Conservation (phyloP, 2,888 invertebrate species). For the Drosophila mercatorum region DNA sequence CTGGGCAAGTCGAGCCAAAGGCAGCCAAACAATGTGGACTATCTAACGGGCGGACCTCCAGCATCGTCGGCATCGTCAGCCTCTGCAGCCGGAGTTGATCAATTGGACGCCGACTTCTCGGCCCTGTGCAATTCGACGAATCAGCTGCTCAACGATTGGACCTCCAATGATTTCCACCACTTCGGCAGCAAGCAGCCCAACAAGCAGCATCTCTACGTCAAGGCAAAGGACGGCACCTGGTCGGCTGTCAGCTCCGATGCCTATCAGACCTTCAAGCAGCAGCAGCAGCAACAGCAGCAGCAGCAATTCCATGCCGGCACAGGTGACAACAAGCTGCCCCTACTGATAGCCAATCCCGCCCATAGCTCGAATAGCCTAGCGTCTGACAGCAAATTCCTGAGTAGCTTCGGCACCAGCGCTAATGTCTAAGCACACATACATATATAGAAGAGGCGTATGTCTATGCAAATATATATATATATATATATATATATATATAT, state of each 20-base stretch:
- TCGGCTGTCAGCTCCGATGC: constrained; percentile 83
- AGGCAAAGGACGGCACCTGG: constrained; percentile 84
- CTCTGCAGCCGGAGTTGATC: constrained; percentile 17
- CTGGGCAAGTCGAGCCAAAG: constrained; percentile 52
- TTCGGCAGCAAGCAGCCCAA: constrained; percentile 83
- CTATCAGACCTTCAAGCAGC: constrained; percentile 82
- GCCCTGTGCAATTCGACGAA: constrained; percentile 81
- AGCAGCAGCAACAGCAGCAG: constrained; percentile 75
- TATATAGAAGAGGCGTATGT: background rate
- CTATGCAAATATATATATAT: background rate
- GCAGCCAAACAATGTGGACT: constrained; percentile 63
- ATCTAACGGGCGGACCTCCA: constrained; percentile 69
- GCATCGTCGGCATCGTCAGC: background rate
- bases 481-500: background rate
- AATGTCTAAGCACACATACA: constrained; percentile 76
- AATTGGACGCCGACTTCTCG: constrained; percentile 72
- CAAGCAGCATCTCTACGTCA: constrained; percentile 84
- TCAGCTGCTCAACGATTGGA: constrained; percentile 82
- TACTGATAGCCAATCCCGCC: constrained; percentile 39
- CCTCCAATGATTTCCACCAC: constrained; percentile 80
- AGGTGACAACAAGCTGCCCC: constrained; percentile 74
- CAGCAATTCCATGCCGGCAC: constrained; percentile 68
- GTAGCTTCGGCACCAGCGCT: constrained; percentile 84
- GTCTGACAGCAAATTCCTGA: constrained; percentile 83
- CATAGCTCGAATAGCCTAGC: constrained; percentile 73